Evolutionary conservation across 2,113 vertebrate genomes (phyloP), one percentile per base, ranked within the genome.

Genomic region (Lamprotornis superbus): DNA sequence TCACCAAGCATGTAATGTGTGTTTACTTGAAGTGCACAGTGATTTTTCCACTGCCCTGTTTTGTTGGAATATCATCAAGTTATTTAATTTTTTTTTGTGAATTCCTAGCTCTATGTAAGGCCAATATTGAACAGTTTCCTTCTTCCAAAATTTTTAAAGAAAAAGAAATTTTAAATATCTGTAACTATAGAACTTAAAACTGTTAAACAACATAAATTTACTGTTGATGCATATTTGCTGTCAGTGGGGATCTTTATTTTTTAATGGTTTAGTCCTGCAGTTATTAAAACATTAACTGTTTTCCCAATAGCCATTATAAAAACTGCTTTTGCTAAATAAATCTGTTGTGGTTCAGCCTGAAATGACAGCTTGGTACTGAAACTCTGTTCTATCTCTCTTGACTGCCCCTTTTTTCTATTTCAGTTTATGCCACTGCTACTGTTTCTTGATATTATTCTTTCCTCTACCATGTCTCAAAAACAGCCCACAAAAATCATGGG

Each of bases 251-350:
- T 93, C 33, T 94, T 91, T 59, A 78, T 82, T 39, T 87, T 90
- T 75, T 91, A 89, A 89, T 75, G n/a, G 5, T 64, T 84, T 60
- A 68, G 44, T 89, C 28, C 55, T 82, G 12, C 31, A 94, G 69
- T 84, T 93, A 73, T 92, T 91, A 87, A 92, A 97, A 75, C 44
- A 82, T 79, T 78, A 71, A 84, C 28, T 79, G 20, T 73, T 95
- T 94, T 82, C 57, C 44, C 81, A 73, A 68, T 84, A 94, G 31
- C 20, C 27, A 28, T 93, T 89, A 30, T 30, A 67, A 47, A 21
- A 92, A 75, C 33, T 56, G 35, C 17, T 89, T 91, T 94, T 82
- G 25, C 11, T 63, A 63, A 75, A 87, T 68, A 60, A 65, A 78
- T 81, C 68, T 89, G 23, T n/a, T 52, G 17, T 18, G 11, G 12